Evolutionary conservation across 2,113 vertebrate genomes (phyloP).

Genomic region (Fulmarus glacialis): DNA sequence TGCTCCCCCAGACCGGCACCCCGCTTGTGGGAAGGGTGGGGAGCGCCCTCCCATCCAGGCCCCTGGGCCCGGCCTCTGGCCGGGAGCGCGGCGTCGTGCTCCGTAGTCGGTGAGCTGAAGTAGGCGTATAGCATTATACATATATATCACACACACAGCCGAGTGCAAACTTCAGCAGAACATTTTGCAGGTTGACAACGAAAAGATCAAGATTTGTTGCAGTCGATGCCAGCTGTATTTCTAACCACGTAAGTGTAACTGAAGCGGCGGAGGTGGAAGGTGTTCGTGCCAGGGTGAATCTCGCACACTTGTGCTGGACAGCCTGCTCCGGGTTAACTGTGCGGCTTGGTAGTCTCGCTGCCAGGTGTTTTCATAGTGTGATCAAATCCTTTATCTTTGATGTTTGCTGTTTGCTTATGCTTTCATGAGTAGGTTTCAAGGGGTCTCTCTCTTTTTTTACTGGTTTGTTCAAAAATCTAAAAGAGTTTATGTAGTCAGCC

Average conservation of each 20-base stretch:
- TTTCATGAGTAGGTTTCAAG: background rate
- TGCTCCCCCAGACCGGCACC: background rate
- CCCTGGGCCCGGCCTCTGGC: background rate
- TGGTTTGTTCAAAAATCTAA: background rate
- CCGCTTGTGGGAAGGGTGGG: background rate
- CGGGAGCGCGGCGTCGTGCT: fast-evolving
- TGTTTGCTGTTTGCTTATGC: background rate
- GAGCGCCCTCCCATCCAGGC: fast-evolving
- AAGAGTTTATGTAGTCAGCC: background rate
- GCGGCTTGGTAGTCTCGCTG: background rate
- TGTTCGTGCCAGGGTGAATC: fast-evolving
- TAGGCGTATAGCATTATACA: no score
- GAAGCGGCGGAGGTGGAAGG: background rate
- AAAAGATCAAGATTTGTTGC: fast-evolving
- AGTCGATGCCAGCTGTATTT: fast-evolving
- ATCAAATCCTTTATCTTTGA: fast-evolving
- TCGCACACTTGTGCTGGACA: fast-evolving
- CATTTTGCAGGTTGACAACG: background rate
- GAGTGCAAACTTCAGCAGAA: fast-evolving
- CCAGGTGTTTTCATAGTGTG: no score
- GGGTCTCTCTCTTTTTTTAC: background rate
- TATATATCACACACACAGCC: no score
- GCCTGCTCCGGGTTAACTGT: fast-evolving
- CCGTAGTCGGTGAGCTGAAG: fast-evolving
- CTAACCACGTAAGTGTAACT: fast-evolving